Percentiles rank a stretch among this genome's conserved stretches.
phyloP scores from a whole-genome alignment of 2,888 invertebrate genomes.

The Eristalis tenax region DNA sequence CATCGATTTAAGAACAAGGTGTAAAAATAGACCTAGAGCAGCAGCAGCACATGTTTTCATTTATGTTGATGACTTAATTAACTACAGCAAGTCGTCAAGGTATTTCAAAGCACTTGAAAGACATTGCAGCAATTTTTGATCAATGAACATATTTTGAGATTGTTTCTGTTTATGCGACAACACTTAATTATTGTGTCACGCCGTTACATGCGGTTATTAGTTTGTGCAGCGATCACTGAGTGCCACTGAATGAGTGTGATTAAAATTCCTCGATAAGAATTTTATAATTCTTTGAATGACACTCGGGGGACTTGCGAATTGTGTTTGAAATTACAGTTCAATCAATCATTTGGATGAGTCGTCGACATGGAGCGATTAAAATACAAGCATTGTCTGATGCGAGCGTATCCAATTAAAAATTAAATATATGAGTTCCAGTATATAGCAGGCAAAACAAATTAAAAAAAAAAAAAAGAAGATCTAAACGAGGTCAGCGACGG shows the following conservation, averaged over 20 bases:
- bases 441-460: constrained; percentile 8
- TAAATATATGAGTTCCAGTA: not conserved
- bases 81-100: not conserved
- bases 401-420: constrained; percentile 11
- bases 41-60: not conserved
- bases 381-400: constrained; percentile 21
- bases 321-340: constrained; percentile 41
- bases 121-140: not conserved
- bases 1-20: not conserved
- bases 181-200: constrained; percentile 4
- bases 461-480: constrained; percentile 34
- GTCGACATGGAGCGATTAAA: constrained; percentile 21
- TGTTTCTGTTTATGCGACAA: too few relatives aligned
- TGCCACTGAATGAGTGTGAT: constrained; percentile 15
- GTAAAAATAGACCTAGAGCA: constrained; percentile 23
- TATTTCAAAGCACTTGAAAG: constrained; percentile 28
- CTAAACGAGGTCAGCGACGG: constrained; percentile 57
- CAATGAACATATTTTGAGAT: too few relatives aligned
- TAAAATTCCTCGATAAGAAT: constrained; percentile 29
- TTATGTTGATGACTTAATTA: not conserved
- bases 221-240: constrained; percentile 1
- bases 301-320: constrained; percentile 26
- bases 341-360: constrained; percentile 45
- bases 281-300: constrained; percentile 33
- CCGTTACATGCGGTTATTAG: constrained; percentile 20